Percentiles rank a stretch among this genome's conserved stretches.
Evolutionary conservation across 2,113 vertebrate genomes (phyloP).

Genomic region (Forbesichthys agassizii): DNA sequence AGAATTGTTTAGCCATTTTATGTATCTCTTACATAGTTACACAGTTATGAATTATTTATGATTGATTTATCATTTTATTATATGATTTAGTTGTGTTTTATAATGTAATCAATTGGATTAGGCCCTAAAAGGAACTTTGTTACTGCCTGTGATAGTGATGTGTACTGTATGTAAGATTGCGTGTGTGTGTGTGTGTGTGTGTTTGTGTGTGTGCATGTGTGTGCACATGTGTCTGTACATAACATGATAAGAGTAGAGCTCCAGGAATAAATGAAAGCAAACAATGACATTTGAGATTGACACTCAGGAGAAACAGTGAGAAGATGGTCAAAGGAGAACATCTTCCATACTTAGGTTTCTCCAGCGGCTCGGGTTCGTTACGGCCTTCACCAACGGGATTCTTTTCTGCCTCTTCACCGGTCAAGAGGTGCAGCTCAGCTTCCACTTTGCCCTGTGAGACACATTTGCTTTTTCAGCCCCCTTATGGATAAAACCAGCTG

Average conservation of each 20-base stretch:
- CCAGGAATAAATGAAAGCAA: not conserved
- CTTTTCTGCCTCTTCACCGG: constrained; percentile 93
- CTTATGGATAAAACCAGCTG: too few species aligned
- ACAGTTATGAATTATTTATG: constrained; percentile 19
- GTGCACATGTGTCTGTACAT: not conserved
- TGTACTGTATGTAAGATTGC: not conserved
- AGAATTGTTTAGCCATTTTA: constrained; percentile 6
- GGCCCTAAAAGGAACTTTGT: not conserved
- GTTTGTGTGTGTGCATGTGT: not conserved
- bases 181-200: not conserved
- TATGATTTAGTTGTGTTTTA: not conserved
- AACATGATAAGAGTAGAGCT: not conserved
- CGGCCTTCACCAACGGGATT: constrained; percentile 90
- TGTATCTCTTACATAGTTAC: not conserved
- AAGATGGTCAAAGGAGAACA: not conserved
- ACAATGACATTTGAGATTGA: not conserved
- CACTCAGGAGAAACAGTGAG: not conserved
- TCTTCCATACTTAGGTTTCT: constrained; percentile 95
- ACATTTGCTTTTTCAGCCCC: not conserved
- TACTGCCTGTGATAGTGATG: constrained; percentile 1
- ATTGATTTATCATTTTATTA: not conserved
- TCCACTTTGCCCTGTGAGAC: constrained; percentile 93
- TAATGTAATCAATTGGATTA: not conserved
- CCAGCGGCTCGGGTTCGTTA: constrained; percentile 93
- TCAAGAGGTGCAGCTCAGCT: constrained; percentile 93